These are phyloP conservation scores for Pogonophryne albipinna DNA, from an alignment of 2,797 vertebrate genomes.

Conservation along the genomic window DNA sequence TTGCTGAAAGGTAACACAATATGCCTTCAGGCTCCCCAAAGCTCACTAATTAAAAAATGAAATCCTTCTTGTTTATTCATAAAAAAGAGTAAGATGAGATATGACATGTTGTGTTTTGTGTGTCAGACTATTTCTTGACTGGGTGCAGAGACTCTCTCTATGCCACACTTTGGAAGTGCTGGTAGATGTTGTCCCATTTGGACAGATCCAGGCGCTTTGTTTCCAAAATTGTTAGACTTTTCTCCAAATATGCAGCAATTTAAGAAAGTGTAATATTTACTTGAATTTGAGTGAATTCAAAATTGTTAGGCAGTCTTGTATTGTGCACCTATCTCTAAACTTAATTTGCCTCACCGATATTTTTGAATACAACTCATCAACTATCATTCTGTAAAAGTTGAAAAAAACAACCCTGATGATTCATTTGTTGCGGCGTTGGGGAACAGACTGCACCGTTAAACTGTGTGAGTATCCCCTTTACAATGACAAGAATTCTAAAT, in stretches of 20 bases:
- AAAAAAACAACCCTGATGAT: neutral
- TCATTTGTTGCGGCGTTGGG: neutral
- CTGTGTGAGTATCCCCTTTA: neutral
- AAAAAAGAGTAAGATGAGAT: neutral
- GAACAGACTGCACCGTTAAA: neutral
- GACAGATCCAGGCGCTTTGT: neutral
- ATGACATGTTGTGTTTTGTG: constrained; percentile 1
- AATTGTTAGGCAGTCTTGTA: neutral
- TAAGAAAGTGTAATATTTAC: neutral
- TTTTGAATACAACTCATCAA: neutral
- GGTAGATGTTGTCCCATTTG: constrained; percentile 16
- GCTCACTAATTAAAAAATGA: neutral
- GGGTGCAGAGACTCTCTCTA: neutral
- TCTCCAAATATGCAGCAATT: neutral
- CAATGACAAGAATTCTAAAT: neutral
- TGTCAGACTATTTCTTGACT: constrained; percentile 9
- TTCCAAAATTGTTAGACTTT: neutral
- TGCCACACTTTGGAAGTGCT: constrained; percentile 1
- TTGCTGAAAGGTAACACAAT: neutral
- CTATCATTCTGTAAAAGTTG: neutral
- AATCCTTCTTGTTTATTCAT: neutral
- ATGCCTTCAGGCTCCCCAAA: neutral
- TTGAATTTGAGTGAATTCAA: neutral
- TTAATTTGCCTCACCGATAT: neutral
- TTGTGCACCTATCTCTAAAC: neutral